Conservation (phyloP, 1,140 invertebrate genomes). For the Papilio helenus region DNA sequence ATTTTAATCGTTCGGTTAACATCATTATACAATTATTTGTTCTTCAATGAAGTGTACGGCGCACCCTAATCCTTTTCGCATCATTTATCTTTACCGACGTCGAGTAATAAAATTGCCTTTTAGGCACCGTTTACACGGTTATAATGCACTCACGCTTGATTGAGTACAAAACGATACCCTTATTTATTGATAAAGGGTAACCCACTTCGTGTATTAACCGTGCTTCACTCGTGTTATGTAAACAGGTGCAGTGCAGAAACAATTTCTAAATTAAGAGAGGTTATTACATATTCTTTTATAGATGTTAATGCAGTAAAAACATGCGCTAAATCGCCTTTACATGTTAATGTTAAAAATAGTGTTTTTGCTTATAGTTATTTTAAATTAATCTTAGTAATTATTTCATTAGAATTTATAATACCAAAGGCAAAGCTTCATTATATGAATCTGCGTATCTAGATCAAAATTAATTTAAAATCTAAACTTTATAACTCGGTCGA, state of each 20-base stretch:
- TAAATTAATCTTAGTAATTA: too few relatives aligned
- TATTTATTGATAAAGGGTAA: constrained; percentile 17
- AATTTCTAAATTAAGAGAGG: not conserved
- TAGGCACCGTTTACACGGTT: constrained; percentile 20
- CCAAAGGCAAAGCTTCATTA: not conserved
- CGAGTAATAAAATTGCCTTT: constrained; percentile 22
- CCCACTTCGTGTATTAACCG: not conserved
- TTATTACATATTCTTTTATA: not conserved
- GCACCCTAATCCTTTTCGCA: constrained; percentile 22
- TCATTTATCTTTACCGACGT: constrained; percentile 25
- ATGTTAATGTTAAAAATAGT: too few relatives aligned
- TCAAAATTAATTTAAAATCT: not conserved
- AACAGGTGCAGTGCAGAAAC: not conserved
- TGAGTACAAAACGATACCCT: constrained; percentile 21
- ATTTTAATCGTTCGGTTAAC: not conserved
- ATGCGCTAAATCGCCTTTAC: not conserved
- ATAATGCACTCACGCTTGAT: constrained; percentile 28
- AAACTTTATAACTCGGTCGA: not conserved
- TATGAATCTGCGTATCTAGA: not conserved
- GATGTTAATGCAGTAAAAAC: not conserved
- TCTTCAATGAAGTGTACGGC: not conserved
- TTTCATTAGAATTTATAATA: too few relatives aligned
- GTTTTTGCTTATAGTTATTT: too few relatives aligned
- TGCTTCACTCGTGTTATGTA: not conserved
- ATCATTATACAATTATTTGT: constrained; percentile 9